These are phyloP conservation scores for Perognathus longimembris DNA, from an alignment of 2,113 vertebrate genomes.

Conservation along the genomic window DNA sequence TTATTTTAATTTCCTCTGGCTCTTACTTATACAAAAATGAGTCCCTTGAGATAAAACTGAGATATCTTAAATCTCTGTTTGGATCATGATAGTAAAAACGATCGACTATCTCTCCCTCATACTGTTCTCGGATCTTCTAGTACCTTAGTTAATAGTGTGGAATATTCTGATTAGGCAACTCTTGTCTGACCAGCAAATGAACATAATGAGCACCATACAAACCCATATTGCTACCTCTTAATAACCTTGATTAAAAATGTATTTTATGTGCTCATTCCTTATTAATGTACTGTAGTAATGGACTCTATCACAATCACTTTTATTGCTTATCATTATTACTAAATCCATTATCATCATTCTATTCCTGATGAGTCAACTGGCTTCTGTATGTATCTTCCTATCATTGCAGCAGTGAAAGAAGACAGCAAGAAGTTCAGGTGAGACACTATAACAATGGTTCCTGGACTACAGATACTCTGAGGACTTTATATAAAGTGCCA, in stretches of 20 bases:
- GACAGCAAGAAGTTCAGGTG: neutral
- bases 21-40: constrained; percentile 34
- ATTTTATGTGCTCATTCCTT: neutral
- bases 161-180: neutral
- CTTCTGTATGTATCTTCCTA: neutral
- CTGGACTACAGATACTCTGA: neutral
- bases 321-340: neutral
- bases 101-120: neutral
- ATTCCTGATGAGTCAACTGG: neutral
- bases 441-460: neutral
- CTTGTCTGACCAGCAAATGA: neutral
- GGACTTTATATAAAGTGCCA: neutral
- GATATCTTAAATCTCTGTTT: neutral
- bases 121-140: neutral
- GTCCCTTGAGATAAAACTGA: neutral
- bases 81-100: neutral
- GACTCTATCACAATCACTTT: neutral
- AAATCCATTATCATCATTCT: neutral
- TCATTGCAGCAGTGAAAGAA: neutral
- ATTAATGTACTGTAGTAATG: neutral
- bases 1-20: constrained; percentile 2
- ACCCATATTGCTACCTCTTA: neutral
- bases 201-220: neutral
- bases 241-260: neutral
- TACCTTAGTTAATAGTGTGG: neutral